A percentile compares a stretch with the other conserved stretches of the same genome.
Evolutionary conservation across 92 coral and sea anemone genomes (phyloP).

Genomic region (Siderastrea siderea): DNA sequence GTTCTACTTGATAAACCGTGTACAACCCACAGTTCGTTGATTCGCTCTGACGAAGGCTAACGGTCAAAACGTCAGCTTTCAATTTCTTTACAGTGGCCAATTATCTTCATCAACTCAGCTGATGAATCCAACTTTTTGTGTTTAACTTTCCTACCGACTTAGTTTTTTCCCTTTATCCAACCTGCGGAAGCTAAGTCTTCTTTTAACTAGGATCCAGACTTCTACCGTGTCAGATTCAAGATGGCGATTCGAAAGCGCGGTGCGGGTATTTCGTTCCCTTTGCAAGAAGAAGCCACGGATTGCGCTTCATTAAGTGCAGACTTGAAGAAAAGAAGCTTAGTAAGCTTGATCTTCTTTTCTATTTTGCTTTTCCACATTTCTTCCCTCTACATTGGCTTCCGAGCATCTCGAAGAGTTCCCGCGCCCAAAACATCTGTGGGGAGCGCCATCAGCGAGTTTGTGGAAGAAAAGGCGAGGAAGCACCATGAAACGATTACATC

Average conservation of each 20-base stretch:
- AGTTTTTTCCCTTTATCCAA: too few species aligned
- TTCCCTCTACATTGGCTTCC: slow-evolving; percentile 51
- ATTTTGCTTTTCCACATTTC: slow-evolving; percentile 53
- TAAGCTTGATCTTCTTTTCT: slow-evolving; percentile 61
- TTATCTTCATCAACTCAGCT: too few species aligned
- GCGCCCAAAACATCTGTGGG: slow-evolving; percentile 60
- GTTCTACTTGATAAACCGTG: too few species aligned
- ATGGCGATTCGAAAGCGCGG: slow-evolving; percentile 83
- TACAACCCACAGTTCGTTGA: too few species aligned
- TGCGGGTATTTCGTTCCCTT: slow-evolving; percentile 26
- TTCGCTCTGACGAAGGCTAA: too few species aligned
- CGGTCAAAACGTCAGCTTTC: too few species aligned
- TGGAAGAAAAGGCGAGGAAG: slow-evolving; percentile 89
- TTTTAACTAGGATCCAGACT: too few species aligned
- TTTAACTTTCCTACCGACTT: too few species aligned
- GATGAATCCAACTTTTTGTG: too few species aligned
- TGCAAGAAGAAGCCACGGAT: neutral
- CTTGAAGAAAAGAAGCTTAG: neutral
- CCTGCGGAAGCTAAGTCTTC: too few species aligned
- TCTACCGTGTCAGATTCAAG: neutral
- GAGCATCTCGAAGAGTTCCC: slow-evolving; percentile 82
- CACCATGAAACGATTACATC: slow-evolving; percentile 89
- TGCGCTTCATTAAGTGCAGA: neutral
- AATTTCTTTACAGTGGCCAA: too few species aligned
- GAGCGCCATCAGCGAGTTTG: slow-evolving; percentile 79